These are phyloP conservation scores for Psilopogon haemacephalus DNA, from an alignment of 2,113 vertebrate genomes.

Conservation along the genomic window DNA sequence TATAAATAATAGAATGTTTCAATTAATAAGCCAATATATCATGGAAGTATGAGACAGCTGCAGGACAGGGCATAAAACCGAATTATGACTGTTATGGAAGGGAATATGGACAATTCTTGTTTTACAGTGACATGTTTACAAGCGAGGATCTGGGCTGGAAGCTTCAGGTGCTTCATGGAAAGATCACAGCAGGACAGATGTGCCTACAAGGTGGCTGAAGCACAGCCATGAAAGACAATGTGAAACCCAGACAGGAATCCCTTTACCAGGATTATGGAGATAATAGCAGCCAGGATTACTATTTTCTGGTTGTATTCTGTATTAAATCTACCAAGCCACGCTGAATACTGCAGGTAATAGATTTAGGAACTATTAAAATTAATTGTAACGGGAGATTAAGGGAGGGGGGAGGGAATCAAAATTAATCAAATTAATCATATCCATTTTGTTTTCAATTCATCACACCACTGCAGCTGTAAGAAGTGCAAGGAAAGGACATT, in stretches of 20 bases:
- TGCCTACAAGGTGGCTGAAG: neutral
- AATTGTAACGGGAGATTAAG: neutral
- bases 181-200: neutral
- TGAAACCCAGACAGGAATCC: slow-evolving; percentile 1
- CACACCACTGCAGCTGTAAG: neutral
- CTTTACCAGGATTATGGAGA: slow-evolving; percentile 3
- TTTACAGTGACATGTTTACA: neutral
- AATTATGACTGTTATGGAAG: neutral
- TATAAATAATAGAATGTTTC: neutral
- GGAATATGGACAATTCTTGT: fast-evolving
- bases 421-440: neutral
- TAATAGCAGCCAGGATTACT: slow-evolving; percentile 3
- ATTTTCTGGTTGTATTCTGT: neutral
- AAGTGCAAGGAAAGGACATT: neutral
- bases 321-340: neutral
- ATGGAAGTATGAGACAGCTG: neutral
- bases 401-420: neutral
- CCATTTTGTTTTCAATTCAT: neutral
- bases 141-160: neutral
- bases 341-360: slow-evolving; percentile 1
- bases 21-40: neutral
- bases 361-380: slow-evolving; percentile 14
- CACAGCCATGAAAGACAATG: neutral
- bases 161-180: neutral
- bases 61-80: neutral